Base-by-base conservation (phyloP, 2,888 invertebrate species). In the Drosophila parthenogenetica region DNA sequence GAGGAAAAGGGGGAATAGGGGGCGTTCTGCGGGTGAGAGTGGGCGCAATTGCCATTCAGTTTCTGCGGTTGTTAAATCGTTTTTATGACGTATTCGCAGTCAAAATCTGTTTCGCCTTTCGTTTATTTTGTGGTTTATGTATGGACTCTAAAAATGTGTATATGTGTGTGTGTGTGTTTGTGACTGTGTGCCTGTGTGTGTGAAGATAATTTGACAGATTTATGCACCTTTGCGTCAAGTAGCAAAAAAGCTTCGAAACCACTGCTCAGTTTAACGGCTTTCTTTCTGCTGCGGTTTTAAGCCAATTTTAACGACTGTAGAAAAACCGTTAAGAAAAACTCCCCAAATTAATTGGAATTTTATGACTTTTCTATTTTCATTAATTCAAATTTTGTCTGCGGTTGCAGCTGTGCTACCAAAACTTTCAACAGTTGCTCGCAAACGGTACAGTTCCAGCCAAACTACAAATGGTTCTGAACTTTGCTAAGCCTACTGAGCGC, bases 61-160 rank as follows among this genome's bases (percentile, higher is more conserved):
- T 82, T 73, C 71, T 78, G 87, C 73, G 83, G 74, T 76, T 83
- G 77, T 87, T 82, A 89, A 87, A 81, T 79, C 80, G 87, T 63
- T 87, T 83, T 87, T 87, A 87, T 88, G 84, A 81, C 74, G 85
- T 72, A 81, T 83, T 79, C 46, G 45, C 50, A 39, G 69, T 49
- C 64, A 59, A 70, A 70, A 70, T 68, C 68, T 55, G 59, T 55
- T 69, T 55, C 67, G 59, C 32, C 45, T 57, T 39, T 55, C 72
- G 73, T 35, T 61, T 64, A 55, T 68, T 71, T 66, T 73, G 69
- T 48, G 69, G 63, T 65, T 72, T 45, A 63, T 73, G 45, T 61
- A 48, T 57, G 61, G 39, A 45, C 50, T 46, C 46, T 29, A 49
- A 49, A 50, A 49, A 49, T 54, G 55, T 63, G 46, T 54, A 7